Evolutionary conservation across 2,113 vertebrate species (phyloP).

Genomic region (Zosterops hypoxanthus): DNA sequence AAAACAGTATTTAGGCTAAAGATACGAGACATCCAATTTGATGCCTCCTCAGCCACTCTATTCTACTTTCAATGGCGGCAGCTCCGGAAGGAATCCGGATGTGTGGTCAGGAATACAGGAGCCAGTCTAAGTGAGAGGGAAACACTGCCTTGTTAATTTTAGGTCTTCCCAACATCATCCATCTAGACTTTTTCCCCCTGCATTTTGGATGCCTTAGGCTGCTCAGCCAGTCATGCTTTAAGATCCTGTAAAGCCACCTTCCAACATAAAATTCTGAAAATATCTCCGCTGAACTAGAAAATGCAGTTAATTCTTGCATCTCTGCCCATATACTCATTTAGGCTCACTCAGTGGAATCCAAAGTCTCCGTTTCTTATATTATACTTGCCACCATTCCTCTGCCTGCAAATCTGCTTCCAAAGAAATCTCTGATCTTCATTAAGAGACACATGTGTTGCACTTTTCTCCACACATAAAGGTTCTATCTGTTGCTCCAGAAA

Average conservation of each 20-base stretch:
- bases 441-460: not conserved
- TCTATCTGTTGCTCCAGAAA: not conserved
- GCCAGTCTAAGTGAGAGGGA: not conserved
- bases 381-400: not conserved
- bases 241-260: not conserved
- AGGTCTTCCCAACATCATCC: not conserved
- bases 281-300: conserved; percentile 17
- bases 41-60: not conserved
- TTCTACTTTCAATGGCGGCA: not conserved
- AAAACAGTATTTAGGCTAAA: not conserved
- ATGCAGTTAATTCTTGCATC: not conserved
- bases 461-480: not conserved
- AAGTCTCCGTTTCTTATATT: not conserved
- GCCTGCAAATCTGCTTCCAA: not conserved
- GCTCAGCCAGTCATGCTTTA: not conserved
- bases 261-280: not conserved
- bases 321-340: not conserved
- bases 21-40: not conserved
- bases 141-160: not conserved
- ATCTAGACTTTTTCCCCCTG: not conserved
- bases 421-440: not conserved
- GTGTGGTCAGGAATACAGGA: not conserved
- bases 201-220: not conserved
- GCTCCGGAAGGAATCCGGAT: not conserved
- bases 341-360: not conserved